Conservation (phyloP, 2,113 vertebrate species). For the Lichenostomus cassidix region DNA sequence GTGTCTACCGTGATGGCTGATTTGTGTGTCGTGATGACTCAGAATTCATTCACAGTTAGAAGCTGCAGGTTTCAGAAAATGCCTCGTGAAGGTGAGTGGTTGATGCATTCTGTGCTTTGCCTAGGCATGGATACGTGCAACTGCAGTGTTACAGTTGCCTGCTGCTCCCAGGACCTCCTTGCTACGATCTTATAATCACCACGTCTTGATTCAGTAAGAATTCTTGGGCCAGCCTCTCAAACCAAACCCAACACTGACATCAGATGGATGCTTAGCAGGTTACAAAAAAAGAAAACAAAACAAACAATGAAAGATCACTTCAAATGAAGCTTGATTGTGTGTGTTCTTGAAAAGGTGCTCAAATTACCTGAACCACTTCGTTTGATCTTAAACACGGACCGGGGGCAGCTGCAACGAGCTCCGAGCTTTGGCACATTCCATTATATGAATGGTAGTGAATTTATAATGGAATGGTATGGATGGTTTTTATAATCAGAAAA, state of each 20-base stretch:
- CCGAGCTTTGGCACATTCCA: conserved; percentile 75
- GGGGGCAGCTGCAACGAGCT: conserved; percentile 38
- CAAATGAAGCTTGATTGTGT: background rate
- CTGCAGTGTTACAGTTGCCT: conserved; percentile 18
- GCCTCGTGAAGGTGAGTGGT: conserved; percentile 40
- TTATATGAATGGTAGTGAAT: conserved; percentile 79
- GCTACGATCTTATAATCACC: background rate
- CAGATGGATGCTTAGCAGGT: background rate
- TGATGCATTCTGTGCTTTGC: conserved; percentile 47
- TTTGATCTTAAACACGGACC: conserved; percentile 26
- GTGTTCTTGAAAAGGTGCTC: background rate
- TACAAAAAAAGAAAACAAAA: background rate
- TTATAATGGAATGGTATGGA: conserved; percentile 84
- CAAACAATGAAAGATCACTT: background rate
- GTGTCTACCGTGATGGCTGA: background rate
- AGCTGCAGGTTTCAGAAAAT: conserved; percentile 1
- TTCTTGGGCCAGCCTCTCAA: background rate
- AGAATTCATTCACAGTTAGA: conserved; percentile 26
- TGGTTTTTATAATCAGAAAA: conserved; percentile 87
- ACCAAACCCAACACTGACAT: conserved; percentile 25
- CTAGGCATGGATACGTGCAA: conserved; percentile 13
- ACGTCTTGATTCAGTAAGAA: background rate
- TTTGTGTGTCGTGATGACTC: background rate
- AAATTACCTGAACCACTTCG: conserved; percentile 40
- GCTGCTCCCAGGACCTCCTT: conserved; percentile 55